Percentiles rank a stretch among this genome's conserved stretches.
These are phyloP conservation scores for Plecturocebus donacophilus DNA, from an alignment of 2,113 vertebrate species.

Conservation along the genomic window DNA sequence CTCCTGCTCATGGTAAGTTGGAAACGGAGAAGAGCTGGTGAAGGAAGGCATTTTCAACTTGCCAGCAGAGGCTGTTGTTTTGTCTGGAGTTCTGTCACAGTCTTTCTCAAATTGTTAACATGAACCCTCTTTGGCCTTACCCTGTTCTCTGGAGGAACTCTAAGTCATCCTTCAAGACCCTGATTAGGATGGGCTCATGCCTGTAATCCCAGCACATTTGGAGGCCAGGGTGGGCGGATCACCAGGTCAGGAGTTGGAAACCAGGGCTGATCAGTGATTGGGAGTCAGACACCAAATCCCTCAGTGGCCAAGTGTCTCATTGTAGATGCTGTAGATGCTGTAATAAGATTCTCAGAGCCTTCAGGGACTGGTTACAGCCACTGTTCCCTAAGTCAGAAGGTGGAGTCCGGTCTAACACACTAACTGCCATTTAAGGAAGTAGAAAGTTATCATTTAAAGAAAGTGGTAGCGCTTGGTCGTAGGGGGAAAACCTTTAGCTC, in stretches of 20 bases:
- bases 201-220: too few relatives aligned
- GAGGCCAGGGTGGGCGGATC: too few relatives aligned
- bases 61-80: neutral
- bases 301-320: rapidly evolving
- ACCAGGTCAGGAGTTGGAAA: too few relatives aligned
- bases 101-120: neutral
- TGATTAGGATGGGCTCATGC: too few relatives aligned
- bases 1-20: neutral
- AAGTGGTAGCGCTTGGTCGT: neutral
- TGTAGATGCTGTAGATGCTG: rapidly evolving
- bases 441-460: neutral
- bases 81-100: neutral
- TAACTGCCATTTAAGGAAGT: constrained; percentile 47
- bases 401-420: rapidly evolving
- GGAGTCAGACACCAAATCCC: rapidly evolving
- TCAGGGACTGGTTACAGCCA: neutral
- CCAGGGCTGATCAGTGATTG: rapidly evolving
- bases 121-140: neutral
- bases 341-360: rapidly evolving
- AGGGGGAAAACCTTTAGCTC: neutral
- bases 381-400: neutral
- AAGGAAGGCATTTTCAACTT: neutral
- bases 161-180: neutral
- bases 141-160: neutral
- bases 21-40: neutral